Evolutionary conservation across 2,797 vertebrate genomes (phyloP).

Genomic region (Gallinago stenura): DNA sequence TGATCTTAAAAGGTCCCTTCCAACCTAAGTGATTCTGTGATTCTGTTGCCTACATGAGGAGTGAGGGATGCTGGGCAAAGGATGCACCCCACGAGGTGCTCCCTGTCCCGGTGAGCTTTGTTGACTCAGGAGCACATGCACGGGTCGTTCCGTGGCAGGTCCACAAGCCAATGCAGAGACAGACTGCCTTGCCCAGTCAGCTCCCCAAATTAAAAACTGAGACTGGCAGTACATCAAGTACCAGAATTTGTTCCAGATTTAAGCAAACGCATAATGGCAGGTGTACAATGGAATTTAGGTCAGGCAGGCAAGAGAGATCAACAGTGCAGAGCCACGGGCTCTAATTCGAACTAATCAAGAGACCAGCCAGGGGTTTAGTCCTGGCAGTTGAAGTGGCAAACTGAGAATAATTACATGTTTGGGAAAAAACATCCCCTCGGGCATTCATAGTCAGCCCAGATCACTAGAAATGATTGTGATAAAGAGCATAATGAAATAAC

Average conservation of each 20-base stretch:
- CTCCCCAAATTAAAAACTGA: background rate
- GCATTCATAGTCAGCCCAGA: background rate
- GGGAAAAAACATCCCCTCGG: constrained; percentile 33
- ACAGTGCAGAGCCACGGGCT: constrained; percentile 11
- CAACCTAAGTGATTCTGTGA: no score
- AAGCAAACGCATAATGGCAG: constrained; percentile 24
- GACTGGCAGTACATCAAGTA: constrained; percentile 62
- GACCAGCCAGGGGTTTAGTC: background rate
- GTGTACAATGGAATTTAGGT: constrained; percentile 62
- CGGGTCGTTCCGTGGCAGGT: background rate
- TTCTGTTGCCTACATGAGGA: background rate
- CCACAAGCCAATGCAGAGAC: background rate
- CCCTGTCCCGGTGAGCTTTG: background rate
- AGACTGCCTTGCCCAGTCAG: background rate
- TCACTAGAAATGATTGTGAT: background rate
- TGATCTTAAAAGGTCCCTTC: no score
- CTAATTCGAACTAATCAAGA: background rate
- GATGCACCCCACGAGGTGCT: background rate
- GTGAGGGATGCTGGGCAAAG: fast-evolving
- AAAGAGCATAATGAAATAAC: background rate
- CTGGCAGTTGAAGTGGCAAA: constrained; percentile 25
- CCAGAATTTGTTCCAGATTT: constrained; percentile 15
- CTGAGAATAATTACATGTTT: background rate
- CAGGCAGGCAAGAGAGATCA: constrained; percentile 18
- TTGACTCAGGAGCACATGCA: background rate